A percentile compares a stretch with the other conserved stretches of the same genome.
Evolutionary conservation across 2,888 invertebrate genomes (phyloP).

Genomic region (Allophyes oxyacanthae): DNA sequence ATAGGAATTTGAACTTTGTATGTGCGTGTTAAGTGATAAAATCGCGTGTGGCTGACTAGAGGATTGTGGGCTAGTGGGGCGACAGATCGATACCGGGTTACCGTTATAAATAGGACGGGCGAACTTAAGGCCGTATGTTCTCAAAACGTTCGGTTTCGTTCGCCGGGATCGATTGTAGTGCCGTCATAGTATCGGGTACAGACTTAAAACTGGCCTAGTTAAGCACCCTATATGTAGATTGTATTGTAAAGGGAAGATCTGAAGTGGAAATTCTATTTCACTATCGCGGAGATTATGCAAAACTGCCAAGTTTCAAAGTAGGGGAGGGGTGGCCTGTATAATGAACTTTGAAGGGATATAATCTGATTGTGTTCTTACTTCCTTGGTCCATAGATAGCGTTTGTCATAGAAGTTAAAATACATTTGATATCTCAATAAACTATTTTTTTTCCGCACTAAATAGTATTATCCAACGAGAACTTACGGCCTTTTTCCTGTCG

Average conservation of each 20-base stretch:
- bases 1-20: slow-evolving; percentile 69
- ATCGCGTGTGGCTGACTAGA: slow-evolving; percentile 67
- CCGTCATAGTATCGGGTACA: slow-evolving; percentile 48
- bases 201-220: slow-evolving; percentile 45
- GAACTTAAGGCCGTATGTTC: slow-evolving; percentile 73
- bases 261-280: slow-evolving; percentile 31
- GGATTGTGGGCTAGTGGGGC: slow-evolving; percentile 86
- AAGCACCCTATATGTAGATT: slow-evolving; percentile 35
- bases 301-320: slow-evolving; percentile 36
- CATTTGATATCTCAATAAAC: too few species aligned
- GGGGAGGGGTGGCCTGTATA: slow-evolving; percentile 5
- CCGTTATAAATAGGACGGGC: slow-evolving; percentile 85
- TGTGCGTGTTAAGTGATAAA: slow-evolving; percentile 65
- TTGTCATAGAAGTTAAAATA: too few species aligned
- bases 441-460: too few species aligned
- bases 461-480: too few species aligned
- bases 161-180: slow-evolving; percentile 73
- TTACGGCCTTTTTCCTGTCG: too few species aligned
- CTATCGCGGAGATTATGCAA: slow-evolving; percentile 37
- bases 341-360: slow-evolving; percentile 36
- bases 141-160: slow-evolving; percentile 80
- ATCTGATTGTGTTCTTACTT: slow-evolving; percentile 22
- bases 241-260: slow-evolving; percentile 25
- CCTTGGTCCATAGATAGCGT: slow-evolving; percentile 2
- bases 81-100: slow-evolving; percentile 84